Percentiles rank a stretch among this genome's conserved stretches.
These are phyloP conservation scores for Delphinapterus leucas DNA, from an alignment of 2,113 vertebrate species.

Conservation along the genomic window DNA sequence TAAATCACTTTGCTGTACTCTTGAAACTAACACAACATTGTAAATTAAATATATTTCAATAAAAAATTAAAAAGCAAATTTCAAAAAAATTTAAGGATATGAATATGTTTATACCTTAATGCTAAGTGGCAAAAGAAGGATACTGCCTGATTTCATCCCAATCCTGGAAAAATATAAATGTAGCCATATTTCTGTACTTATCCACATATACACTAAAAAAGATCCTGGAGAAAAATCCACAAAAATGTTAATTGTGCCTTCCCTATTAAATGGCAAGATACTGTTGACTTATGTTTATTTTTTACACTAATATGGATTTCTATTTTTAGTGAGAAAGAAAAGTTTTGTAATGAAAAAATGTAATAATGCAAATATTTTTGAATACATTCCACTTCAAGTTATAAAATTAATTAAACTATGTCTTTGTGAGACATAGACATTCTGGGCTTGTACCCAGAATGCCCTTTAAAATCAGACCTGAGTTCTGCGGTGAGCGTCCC, in stretches of 20 bases:
- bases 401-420: not conserved
- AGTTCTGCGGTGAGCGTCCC: accelerated
- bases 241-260: not conserved
- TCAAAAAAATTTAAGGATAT: not conserved
- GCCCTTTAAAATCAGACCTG: not conserved
- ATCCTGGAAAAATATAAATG: not conserved
- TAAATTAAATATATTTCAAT: too few relatives aligned
- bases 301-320: too few relatives aligned
- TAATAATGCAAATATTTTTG: not conserved
- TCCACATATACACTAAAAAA: not conserved
- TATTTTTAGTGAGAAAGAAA: not conserved
- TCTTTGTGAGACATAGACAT: not conserved
- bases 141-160: not conserved
- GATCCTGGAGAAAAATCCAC: not conserved
- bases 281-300: not conserved
- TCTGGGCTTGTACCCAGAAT: not conserved
- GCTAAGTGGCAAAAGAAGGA: not conserved
- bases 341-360: not conserved
- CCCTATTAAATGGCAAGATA: not conserved
- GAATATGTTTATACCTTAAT: not conserved
- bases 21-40: too few relatives aligned
- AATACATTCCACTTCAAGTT: not conserved
- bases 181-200: not conserved
- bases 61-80: not conserved
- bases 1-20: too few relatives aligned